Conservation (phyloP, 2,113 vertebrate genomes). For the pig (Sus scrofa) region DNA sequence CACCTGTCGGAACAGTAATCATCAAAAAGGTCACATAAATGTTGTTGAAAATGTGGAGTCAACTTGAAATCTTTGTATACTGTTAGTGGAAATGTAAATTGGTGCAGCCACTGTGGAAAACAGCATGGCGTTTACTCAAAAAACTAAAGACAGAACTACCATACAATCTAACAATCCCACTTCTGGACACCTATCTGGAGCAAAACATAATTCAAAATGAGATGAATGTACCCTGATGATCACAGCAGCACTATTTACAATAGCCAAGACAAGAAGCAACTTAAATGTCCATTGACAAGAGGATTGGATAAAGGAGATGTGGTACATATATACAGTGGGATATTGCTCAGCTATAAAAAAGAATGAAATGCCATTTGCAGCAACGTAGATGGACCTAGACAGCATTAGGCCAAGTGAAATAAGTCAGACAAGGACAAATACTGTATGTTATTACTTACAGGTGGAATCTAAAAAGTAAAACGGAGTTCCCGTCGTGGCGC, state of each 20-base stretch:
- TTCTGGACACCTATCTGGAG: not conserved
- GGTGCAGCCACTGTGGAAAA: not conserved
- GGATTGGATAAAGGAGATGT: not conserved
- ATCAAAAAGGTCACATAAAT: not conserved
- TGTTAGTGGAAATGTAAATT: not conserved
- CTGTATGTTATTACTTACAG: not conserved
- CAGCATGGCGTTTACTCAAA: not conserved
- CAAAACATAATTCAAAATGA: not conserved
- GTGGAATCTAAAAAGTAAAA: not conserved
- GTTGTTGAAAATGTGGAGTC: not conserved
- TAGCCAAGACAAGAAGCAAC: not conserved
- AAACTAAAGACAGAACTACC: not conserved
- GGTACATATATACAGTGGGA: not conserved
- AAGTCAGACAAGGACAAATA: not conserved
- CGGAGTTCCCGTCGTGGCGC: too few species aligned
- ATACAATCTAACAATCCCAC: not conserved
- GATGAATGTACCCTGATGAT: not conserved
- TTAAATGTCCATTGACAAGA: not conserved
- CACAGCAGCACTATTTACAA: not conserved
- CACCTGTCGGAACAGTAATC: not conserved
- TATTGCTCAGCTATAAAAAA: not conserved
- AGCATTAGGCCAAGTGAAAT: not conserved
- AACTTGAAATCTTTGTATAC: not conserved
- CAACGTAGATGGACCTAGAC: not conserved
- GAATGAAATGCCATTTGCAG: not conserved